Conservation (phyloP, 2,888 invertebrate species). For the Campoletis raptor region DNA sequence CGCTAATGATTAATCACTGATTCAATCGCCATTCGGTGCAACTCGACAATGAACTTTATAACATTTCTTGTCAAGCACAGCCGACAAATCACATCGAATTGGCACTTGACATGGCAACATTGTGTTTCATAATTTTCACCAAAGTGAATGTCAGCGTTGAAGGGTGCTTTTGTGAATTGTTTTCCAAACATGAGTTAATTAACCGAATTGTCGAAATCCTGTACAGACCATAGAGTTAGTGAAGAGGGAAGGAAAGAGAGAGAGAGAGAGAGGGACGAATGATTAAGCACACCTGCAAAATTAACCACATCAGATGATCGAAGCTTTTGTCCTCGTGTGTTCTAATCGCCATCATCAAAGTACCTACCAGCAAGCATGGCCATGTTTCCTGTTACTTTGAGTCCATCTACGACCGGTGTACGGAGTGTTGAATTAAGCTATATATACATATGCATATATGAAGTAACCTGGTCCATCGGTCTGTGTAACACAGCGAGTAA, state of each 20-base stretch:
- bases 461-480: background rate
- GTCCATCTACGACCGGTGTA: conserved; percentile 8
- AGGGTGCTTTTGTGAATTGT: background rate
- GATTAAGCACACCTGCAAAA: conserved; percentile 41
- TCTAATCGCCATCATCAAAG: conserved; percentile 64
- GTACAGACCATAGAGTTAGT: background rate
- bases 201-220: conserved; percentile 24
- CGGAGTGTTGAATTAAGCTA: conserved; percentile 24
- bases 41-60: background rate
- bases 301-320: conserved; percentile 62
- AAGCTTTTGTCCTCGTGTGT: conserved; percentile 50
- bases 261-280: conserved; percentile 10
- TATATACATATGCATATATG: conserved; percentile 8
- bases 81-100: background rate
- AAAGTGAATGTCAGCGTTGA: conserved; percentile 25
- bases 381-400: conserved; percentile 58
- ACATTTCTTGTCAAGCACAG: background rate
- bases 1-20: conserved; percentile 15
- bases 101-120: background rate
- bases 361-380: conserved; percentile 20
- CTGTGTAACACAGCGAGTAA: conserved; percentile 9
- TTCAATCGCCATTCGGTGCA: background rate
- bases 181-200: conserved; percentile 17
- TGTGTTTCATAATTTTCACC: background rate
- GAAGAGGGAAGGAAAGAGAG: background rate